phyloP scores from a whole-genome alignment of 2,888 invertebrate species.

The Cosmia trapezina region DNA sequence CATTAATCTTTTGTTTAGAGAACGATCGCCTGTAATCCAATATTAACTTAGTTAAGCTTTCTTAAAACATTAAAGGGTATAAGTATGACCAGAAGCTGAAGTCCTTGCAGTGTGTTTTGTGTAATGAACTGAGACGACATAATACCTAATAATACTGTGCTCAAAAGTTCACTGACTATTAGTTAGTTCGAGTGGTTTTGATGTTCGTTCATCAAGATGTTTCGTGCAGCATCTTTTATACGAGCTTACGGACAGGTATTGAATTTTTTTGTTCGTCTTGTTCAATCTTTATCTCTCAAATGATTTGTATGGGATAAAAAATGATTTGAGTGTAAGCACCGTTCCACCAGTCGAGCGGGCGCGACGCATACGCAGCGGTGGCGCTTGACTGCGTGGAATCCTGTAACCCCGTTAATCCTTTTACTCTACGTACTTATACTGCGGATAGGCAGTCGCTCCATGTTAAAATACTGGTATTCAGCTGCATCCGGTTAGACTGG shows the following conservation, averaged over 20 bases:
- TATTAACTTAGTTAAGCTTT: conserved; percentile 79
- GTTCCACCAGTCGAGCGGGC: conserved; percentile 39
- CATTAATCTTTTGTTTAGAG: conserved; percentile 80
- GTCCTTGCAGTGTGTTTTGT: conserved; percentile 63
- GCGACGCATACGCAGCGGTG: conserved; percentile 54
- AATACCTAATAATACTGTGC: conserved; percentile 31
- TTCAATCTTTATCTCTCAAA: conserved; percentile 47
- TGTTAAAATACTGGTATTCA: too few species aligned
- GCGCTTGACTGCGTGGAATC: conserved; percentile 74
- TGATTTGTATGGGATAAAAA: conserved; percentile 58
- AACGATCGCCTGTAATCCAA: conserved; percentile 76
- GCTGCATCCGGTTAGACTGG: too few species aligned
- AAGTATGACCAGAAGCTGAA: conserved; percentile 72
- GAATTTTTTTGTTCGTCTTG: conserved; percentile 49
- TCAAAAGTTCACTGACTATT: conserved; percentile 31
- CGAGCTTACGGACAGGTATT: conserved; percentile 84
- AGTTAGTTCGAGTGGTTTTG: conserved; percentile 53
- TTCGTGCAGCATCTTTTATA: conserved; percentile 86
- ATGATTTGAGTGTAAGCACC: conserved; percentile 17
- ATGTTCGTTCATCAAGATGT: conserved; percentile 78
- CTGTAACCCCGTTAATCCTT: conserved; percentile 85
- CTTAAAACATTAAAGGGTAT: conserved; percentile 76
- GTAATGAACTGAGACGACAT: conserved; percentile 50
- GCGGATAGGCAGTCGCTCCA: too few species aligned
- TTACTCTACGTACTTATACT: conserved; percentile 78